Percentiles rank a stretch among this genome's conserved stretches.
Evolutionary conservation across 2,888 invertebrate genomes (phyloP).

Genomic region (Tachina grossa): DNA sequence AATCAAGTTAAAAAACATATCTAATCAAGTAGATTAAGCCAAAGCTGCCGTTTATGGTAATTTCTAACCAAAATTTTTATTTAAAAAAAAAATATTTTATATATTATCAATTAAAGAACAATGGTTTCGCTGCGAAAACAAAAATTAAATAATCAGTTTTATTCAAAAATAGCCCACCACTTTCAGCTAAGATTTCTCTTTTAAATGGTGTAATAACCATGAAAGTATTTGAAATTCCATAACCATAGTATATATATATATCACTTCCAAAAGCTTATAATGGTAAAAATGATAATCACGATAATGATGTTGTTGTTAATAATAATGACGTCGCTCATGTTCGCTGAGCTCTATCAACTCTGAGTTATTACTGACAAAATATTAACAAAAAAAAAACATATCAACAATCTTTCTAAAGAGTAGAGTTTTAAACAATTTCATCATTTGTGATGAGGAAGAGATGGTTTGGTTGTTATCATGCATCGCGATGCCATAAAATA

Average conservation of each 20-base stretch:
- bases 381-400: conserved; percentile 15
- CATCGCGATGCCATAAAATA: background rate
- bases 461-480: conserved; percentile 1
- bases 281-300: conserved; percentile 18
- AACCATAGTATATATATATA: background rate
- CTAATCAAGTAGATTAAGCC: too few relatives aligned
- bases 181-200: background rate
- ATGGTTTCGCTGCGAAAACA: too few relatives aligned
- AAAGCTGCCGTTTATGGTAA: too few relatives aligned
- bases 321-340: conserved; percentile 19
- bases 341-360: conserved; percentile 33
- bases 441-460: conserved; percentile 15
- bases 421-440: conserved; percentile 5
- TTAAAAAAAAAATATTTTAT: too few relatives aligned
- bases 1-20: too few relatives aligned
- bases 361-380: conserved; percentile 46
- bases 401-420: conserved; percentile 1
- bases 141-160: background rate
- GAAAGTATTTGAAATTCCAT: conserved; percentile 24
- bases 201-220: conserved; percentile 23
- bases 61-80: too few relatives aligned
- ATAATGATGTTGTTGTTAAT: conserved; percentile 35
- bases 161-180: background rate
- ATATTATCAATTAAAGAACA: too few relatives aligned
- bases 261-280: conserved; percentile 28